Conservation (phyloP, 1,140 invertebrate genomes). For the Bradysia coprophila region DNA sequence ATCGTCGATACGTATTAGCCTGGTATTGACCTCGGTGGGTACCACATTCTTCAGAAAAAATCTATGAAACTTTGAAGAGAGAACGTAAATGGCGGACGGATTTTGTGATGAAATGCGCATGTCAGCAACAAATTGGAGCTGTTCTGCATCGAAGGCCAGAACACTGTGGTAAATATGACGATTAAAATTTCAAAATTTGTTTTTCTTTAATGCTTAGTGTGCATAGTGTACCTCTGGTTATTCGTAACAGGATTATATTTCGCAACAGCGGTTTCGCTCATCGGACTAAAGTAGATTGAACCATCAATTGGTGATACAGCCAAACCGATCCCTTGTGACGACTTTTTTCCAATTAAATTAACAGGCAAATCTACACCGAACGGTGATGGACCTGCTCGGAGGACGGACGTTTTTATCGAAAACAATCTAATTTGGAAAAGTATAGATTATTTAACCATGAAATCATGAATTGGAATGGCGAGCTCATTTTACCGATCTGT, state of each 20-base stretch:
- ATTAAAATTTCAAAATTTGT: slow-evolving; percentile 1
- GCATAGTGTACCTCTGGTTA: slow-evolving; percentile 31
- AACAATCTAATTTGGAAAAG: too few species aligned
- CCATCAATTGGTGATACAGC: slow-evolving; percentile 46
- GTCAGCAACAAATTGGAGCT: slow-evolving; percentile 55
- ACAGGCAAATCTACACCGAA: slow-evolving; percentile 51
- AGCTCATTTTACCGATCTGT: slow-evolving; percentile 37
- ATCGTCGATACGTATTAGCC: slow-evolving; percentile 41
- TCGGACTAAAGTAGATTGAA: slow-evolving; percentile 49
- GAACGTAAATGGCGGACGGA: slow-evolving; percentile 42
- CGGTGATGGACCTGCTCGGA: slow-evolving; percentile 45
- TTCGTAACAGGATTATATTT: slow-evolving; percentile 53
- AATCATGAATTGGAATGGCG: too few species aligned
- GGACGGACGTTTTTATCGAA: slow-evolving; percentile 47
- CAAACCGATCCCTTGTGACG: slow-evolving; percentile 57
- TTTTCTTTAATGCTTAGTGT: neutral
- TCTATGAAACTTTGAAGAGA: slow-evolving; percentile 56
- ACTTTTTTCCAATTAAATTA: slow-evolving; percentile 55
- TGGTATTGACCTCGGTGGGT: slow-evolving; percentile 35
- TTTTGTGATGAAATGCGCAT: slow-evolving; percentile 41
- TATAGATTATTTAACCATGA: too few species aligned
- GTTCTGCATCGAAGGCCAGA: slow-evolving; percentile 42
- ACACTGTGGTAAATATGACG: slow-evolving; percentile 31
- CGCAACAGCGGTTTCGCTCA: slow-evolving; percentile 57
- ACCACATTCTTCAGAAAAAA: slow-evolving; percentile 45